Percentiles rank a stretch among this genome's conserved stretches.
Conservation (phyloP, 2,888 invertebrate species). For the Scaeva pyrastri region DNA sequence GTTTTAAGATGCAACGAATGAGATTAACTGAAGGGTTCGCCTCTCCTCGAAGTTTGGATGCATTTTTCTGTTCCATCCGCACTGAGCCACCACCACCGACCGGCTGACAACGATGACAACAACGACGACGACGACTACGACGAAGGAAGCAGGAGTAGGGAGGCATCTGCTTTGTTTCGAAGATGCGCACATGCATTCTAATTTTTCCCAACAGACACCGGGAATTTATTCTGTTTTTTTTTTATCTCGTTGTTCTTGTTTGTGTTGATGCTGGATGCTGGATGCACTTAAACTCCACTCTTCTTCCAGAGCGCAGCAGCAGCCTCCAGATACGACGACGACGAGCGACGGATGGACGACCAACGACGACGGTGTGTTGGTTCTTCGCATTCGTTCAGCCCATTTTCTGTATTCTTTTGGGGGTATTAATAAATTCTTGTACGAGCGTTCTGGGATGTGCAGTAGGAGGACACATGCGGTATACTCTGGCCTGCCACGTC, state of each 20-base stretch:
- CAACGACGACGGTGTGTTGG: constrained; percentile 45
- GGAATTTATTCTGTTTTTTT: constrained; percentile 35
- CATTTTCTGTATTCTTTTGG: constrained; percentile 43
- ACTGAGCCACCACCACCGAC: neutral
- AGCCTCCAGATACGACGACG: constrained; percentile 4
- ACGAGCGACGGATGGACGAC: no score
- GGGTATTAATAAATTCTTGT: constrained; percentile 70
- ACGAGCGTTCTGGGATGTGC: constrained; percentile 49
- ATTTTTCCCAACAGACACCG: constrained; percentile 71
- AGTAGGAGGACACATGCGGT: constrained; percentile 54
- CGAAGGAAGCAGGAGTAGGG: neutral
- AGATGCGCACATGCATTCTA: constrained; percentile 75
- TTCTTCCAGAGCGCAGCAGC: constrained; percentile 49
- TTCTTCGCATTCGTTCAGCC: constrained; percentile 48
- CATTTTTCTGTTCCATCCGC: constrained; percentile 46
- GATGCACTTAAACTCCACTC: constrained; percentile 39
- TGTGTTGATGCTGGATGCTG: neutral
- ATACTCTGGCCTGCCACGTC: constrained; percentile 8
- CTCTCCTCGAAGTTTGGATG: constrained; percentile 54
- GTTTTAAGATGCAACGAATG: constrained; percentile 69
- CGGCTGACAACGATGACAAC: no score
- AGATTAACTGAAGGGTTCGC: constrained; percentile 69
- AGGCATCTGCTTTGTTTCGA: constrained; percentile 62
- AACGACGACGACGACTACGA: constrained; percentile 3
- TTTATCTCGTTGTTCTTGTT: constrained; percentile 1